phyloP scores from a whole-genome alignment of 2,888 invertebrate species.

The Cosmia pyralina region DNA sequence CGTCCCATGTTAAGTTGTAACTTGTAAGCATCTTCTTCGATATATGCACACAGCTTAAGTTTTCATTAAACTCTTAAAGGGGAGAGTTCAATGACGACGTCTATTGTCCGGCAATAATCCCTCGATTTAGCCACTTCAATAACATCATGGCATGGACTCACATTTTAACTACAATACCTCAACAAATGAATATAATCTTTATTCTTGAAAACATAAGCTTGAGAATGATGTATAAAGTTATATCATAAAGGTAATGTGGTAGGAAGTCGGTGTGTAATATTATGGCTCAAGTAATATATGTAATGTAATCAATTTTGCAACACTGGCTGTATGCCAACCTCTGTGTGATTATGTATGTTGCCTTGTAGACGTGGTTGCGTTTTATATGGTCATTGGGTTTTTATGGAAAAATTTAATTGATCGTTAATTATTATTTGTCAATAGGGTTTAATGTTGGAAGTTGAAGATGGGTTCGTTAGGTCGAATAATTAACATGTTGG shows the following conservation, averaged over 20 bases:
- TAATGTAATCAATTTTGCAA: slow-evolving; percentile 67
- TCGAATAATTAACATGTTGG: not conserved
- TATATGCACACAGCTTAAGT: slow-evolving; percentile 30
- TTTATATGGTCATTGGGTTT: slow-evolving; percentile 34
- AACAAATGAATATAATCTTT: slow-evolving; percentile 32
- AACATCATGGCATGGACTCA: slow-evolving; percentile 43
- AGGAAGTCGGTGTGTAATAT: slow-evolving; percentile 63
- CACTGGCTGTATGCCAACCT: slow-evolving; percentile 64
- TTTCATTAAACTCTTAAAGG: slow-evolving; percentile 51
- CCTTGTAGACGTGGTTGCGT: slow-evolving; percentile 55
- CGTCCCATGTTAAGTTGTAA: not conserved
- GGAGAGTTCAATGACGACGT: slow-evolving; percentile 63
- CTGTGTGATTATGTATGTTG: slow-evolving; percentile 66
- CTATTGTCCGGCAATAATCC: slow-evolving; percentile 68
- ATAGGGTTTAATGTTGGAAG: not conserved
- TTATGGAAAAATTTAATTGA: slow-evolving; percentile 9
- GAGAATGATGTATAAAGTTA: slow-evolving; percentile 13
- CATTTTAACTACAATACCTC: slow-evolving; percentile 6
- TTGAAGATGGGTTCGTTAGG: slow-evolving; percentile 1
- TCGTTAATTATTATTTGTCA: slow-evolving; percentile 12
- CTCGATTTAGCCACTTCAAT: slow-evolving; percentile 67
- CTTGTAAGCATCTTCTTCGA: not conserved
- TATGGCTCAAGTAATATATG: slow-evolving; percentile 59
- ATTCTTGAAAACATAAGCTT: not conserved
- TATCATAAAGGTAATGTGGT: slow-evolving; percentile 59